Evolutionary conservation across 2,113 vertebrate species (phyloP), one percentile per base, ranked within the genome.

Genomic region (Coptodon bakossiorum): DNA sequence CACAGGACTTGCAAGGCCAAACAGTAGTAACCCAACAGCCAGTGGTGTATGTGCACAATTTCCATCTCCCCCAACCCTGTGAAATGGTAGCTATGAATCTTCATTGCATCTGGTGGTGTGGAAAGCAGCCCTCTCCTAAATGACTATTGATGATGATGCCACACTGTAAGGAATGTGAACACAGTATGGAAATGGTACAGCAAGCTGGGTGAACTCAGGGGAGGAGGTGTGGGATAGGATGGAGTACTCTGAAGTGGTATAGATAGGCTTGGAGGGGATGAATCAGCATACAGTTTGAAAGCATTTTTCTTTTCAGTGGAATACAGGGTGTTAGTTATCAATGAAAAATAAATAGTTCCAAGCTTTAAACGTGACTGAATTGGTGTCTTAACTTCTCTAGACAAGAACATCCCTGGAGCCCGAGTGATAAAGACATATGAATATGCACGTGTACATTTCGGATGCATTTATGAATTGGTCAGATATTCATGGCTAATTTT

Each of bases 21-120:
- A 85, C 90, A 88, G 76, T 80, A 56, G 87, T 89, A 94, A 89
- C 68, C 92, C 92, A 92, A 84, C 86, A 89, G 85, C 86, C 82
- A 85, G 86, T 24, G 83, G 91, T 93, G 89, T 93, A 89, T 93
- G 91, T 86, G 90, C 68, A 92, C 93, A 89, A 92, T 95, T 95
- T 89, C 84, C 85, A 92, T 89, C 90, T 54, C 88, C 85, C 66
- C 86, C 73, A 86, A 80, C 89, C 81, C 81, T 82, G 61, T 89
- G 89, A 95, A 96, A 96, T 95, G 90, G 95, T 93, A 88, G 93
- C 95, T 86, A 96, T 97, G 95, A 97, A 97, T 97, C 96, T 96
- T 97, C 95, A 96, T 96, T 94, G 95, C 84, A 96, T 95, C 83
- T 87, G 79, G 57, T 92, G 94, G 94, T 85, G 93, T 95, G 95